These are phyloP conservation scores for Brachynemurus nebulosus DNA, from an alignment of 2,888 invertebrate genomes.

Conservation along the genomic window DNA sequence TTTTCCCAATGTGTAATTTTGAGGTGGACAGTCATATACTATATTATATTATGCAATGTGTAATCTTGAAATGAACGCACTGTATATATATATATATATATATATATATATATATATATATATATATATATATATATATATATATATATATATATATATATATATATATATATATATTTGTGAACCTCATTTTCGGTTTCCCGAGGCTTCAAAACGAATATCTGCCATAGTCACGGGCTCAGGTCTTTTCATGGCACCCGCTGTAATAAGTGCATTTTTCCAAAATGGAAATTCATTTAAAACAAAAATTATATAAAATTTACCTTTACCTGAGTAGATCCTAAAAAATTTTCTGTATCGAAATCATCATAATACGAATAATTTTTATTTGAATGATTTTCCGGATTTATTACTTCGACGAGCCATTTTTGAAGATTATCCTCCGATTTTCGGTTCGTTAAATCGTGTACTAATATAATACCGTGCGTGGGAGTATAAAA, in stretches of 20 bases:
- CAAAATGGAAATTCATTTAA: too few relatives aligned
- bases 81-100: neutral
- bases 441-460: conserved; percentile 92
- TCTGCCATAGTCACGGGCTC: too few relatives aligned
- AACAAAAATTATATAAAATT: too few relatives aligned
- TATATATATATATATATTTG: neutral
- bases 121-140: neutral
- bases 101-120: neutral
- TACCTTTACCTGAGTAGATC: conserved; percentile 50
- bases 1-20: too few relatives aligned
- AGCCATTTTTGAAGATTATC: conserved; percentile 89
- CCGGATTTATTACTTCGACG: conserved; percentile 72
- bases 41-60: too few relatives aligned
- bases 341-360: conserved; percentile 76
- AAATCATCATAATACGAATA: conserved; percentile 48
- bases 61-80: too few relatives aligned
- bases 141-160: neutral
- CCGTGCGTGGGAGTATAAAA: conserved; percentile 93
- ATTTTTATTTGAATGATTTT: conserved; percentile 33
- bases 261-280: too few relatives aligned
- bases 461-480: conserved; percentile 84
- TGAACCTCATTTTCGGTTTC: neutral
- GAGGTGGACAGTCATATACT: too few relatives aligned
- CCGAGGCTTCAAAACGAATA: too few relatives aligned
- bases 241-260: too few relatives aligned